phyloP scores from a whole-genome alignment of 2,797 vertebrate genomes.

The Siniperca obscura region DNA sequence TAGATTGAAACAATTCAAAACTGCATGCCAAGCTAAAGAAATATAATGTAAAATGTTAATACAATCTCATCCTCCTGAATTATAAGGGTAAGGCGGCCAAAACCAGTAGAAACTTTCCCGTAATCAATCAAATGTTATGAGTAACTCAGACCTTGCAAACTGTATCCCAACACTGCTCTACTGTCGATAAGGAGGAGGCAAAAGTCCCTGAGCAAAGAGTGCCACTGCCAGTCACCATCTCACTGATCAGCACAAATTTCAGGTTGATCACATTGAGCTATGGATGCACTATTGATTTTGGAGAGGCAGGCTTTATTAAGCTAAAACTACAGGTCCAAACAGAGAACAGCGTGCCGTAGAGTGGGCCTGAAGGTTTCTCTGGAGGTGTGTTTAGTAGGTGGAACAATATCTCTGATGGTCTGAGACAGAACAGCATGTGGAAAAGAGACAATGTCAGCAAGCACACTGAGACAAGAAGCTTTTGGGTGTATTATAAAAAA shows the following conservation, averaged over 20 bases:
- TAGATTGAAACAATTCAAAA: neutral
- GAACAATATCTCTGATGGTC: slow-evolving; percentile 30
- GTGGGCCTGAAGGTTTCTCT: slow-evolving; percentile 36
- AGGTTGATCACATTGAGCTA: slow-evolving; percentile 5
- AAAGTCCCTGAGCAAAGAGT: slow-evolving; percentile 28
- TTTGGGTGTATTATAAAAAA: neutral
- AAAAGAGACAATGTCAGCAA: slow-evolving; percentile 6
- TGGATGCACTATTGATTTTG: neutral
- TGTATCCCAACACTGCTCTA: slow-evolving; percentile 9
- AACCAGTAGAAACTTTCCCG: neutral
- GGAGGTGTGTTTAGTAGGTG: slow-evolving; percentile 48
- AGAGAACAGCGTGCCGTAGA: neutral
- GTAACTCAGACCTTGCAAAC: neutral
- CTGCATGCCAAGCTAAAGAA: neutral
- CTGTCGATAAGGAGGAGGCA: slow-evolving; percentile 41
- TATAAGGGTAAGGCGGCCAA: neutral
- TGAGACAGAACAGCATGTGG: slow-evolving; percentile 2
- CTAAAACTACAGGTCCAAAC: slow-evolving; percentile 6
- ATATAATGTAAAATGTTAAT: neutral
- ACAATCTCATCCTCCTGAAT: neutral
- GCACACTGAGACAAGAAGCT: neutral
- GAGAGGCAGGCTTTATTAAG: slow-evolving; percentile 1
- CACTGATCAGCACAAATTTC: slow-evolving; percentile 33
- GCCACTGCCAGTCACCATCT: slow-evolving; percentile 26
- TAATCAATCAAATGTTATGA: no score